Conservation (phyloP, 1,140 invertebrate species). For the Amyelois transitella region DNA sequence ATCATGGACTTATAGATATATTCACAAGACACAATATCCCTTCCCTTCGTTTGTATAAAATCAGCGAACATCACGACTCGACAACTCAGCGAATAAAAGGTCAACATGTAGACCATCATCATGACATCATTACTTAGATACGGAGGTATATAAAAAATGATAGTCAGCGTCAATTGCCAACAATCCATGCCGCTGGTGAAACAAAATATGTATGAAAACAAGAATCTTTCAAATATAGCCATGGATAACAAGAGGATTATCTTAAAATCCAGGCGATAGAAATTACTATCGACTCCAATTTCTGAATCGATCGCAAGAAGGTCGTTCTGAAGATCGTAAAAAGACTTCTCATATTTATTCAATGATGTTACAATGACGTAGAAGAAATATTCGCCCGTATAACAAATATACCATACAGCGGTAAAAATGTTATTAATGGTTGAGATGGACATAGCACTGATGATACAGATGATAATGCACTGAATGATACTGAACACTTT, state of each 20-base stretch:
- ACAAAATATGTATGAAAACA: neutral
- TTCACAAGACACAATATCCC: neutral
- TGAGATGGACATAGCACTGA: neutral
- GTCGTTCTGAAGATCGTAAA: neutral
- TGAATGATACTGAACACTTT: neutral
- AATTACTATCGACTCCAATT: neutral
- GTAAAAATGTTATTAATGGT: neutral
- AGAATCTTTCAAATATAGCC: neutral
- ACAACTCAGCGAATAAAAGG: neutral
- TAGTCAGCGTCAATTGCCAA: no score
- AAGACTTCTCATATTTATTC: neutral
- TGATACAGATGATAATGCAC: neutral
- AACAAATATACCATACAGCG: neutral
- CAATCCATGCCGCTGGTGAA: neutral
- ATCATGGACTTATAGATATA: constrained; percentile 3
- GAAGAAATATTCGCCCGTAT: neutral
- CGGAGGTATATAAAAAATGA: neutral
- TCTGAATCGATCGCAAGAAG: neutral
- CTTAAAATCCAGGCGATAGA: neutral
- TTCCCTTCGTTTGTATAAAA: neutral
- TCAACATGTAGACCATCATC: neutral
- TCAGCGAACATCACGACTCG: neutral
- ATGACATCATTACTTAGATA: neutral
- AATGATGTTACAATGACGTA: neutral
- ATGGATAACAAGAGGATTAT: neutral